phyloP scores from a whole-genome alignment of 2,888 invertebrate species.

The Proisotoma minuta region DNA sequence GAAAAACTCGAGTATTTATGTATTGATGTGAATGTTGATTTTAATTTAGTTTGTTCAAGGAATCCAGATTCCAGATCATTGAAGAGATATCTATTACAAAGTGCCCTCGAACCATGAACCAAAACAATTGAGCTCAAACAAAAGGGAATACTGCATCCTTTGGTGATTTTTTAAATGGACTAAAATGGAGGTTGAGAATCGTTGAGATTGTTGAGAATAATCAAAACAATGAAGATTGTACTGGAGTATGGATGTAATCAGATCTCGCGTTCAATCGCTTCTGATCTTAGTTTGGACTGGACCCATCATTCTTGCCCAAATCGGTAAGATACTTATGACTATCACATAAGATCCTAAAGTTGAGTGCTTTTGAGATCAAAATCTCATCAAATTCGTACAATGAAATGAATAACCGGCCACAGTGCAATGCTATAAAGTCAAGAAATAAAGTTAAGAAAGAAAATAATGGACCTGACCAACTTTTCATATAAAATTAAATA shows the following conservation, averaged over 20 bases:
- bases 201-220: background rate
- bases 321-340: slow-evolving; percentile 1
- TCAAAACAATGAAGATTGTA: background rate
- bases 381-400: too few species aligned
- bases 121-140: background rate
- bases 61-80: slow-evolving; percentile 38
- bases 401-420: too few species aligned
- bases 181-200: background rate
- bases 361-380: background rate
- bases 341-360: too few species aligned
- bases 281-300: background rate
- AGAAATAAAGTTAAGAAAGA: too few species aligned
- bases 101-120: slow-evolving; percentile 6
- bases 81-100: slow-evolving; percentile 20
- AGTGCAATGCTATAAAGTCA: too few species aligned
- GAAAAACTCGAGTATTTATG: background rate
- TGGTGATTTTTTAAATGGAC: background rate
- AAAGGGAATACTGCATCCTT: background rate
- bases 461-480: too few species aligned
- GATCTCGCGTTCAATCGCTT: background rate
- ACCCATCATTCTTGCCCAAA: background rate
- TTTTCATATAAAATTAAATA: too few species aligned
- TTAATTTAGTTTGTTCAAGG: slow-evolving; percentile 14
- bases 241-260: too few species aligned
- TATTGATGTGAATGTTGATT: background rate